Evolutionary conservation across 2,888 invertebrate genomes (phyloP).

Genomic region (Trisateles emortualis): DNA sequence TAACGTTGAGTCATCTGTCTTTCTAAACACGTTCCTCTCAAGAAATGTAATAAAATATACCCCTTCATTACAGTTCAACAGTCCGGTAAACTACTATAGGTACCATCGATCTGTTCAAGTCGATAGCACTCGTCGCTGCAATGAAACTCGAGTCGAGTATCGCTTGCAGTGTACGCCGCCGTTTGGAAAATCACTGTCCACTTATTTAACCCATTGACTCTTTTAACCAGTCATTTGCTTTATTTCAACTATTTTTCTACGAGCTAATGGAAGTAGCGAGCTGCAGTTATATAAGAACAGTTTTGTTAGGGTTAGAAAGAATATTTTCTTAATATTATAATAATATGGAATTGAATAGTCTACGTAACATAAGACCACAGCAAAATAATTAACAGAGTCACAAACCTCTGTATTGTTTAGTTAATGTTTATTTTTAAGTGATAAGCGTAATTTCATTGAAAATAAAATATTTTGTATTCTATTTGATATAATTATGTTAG

Average conservation of each 20-base stretch:
- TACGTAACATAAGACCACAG: no score
- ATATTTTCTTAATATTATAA: background rate
- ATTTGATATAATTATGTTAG: no score
- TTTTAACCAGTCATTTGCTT: conserved; percentile 5
- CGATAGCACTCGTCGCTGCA: conserved; percentile 36
- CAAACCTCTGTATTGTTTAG: no score
- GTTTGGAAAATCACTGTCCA: conserved; percentile 29
- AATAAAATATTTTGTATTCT: no score
- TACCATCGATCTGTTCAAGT: conserved; percentile 30
- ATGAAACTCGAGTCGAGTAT: conserved; percentile 30
- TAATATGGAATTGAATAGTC: no score
- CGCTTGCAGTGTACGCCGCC: conserved; percentile 26
- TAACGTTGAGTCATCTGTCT: no score
- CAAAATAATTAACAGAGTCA: no score
- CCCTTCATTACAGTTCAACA: conserved; percentile 14
- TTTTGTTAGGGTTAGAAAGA: background rate
- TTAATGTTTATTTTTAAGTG: no score
- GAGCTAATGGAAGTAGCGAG: background rate
- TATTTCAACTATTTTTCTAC: conserved; percentile 1
- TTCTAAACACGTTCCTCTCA: background rate
- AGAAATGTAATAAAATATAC: background rate
- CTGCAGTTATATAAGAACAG: background rate
- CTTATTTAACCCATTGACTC: conserved; percentile 25
- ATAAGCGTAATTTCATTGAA: no score
- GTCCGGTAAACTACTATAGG: conserved; percentile 6